Evolutionary conservation across 2,797 vertebrate species (phyloP), one percentile per base, ranked within the genome.

Genomic region (Enteromius viviparus): DNA sequence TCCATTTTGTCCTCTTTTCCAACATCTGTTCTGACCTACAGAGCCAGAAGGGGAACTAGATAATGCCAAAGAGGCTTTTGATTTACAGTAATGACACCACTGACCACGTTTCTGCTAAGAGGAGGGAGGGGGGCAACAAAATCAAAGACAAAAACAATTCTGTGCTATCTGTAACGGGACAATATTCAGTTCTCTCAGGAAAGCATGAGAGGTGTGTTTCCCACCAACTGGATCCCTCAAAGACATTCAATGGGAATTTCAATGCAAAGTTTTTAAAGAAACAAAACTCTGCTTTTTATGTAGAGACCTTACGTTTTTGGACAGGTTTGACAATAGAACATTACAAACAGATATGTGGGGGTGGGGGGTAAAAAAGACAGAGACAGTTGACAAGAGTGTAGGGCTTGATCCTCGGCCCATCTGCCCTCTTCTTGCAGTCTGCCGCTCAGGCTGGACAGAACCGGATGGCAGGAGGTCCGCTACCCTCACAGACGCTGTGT

Each of bases 11-110:
- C 95, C 94, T 95, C 94, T 94, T 95, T 95, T 90, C 91, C 95
- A 96, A 97, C 97, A 97, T 97, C 96, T 98, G 97, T 96, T 96
- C 95, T 95, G 95, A 96, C 95, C 96, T 95, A 96, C 95, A 93
- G 94, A 95, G 96, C 96, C 97, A 97, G 95, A 97, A 96, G 96
- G 95, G 94, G 95, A 95, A 93, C 92, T 84, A 93, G 96, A 96
- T 95, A 95, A 96, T 95, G 95, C 96, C 94, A 94, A 92, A 94
- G 94, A 95, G 94, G 89, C 93, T 95, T 97, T 94, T 96, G 96
- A 96, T 97, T 98, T 96, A 96, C 96, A 95, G 96, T 94, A 94
- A 94, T 93, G 93, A 95, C 92, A 93, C 80, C 66, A 29, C 78
- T 87, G 76, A 85, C 86, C 77, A 87, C 45, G 75, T 83, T 85